Evolutionary conservation across 2,888 invertebrate species (phyloP).

Genomic region (Arctia plantaginis): DNA sequence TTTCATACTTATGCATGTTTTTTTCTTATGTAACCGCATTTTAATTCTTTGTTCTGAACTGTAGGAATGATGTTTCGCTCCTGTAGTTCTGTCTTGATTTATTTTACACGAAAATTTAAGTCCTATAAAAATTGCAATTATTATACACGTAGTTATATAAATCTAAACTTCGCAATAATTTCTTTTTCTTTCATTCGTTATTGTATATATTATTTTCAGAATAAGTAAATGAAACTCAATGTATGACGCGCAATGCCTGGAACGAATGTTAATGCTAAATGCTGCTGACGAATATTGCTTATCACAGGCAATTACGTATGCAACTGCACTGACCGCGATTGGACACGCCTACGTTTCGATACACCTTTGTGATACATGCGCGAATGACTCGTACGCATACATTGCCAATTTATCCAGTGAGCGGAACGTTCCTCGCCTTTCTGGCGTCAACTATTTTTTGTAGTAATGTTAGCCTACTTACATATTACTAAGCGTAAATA

Average conservation of each 20-base stretch:
- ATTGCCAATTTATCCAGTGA: background rate
- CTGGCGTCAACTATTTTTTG: background rate
- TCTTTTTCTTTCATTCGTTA: background rate
- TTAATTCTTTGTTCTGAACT: background rate
- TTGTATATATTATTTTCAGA: background rate
- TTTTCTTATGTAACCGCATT: background rate
- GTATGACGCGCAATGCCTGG: background rate
- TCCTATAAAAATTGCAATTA: background rate
- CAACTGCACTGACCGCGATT: background rate
- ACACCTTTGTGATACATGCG: slow-evolving; percentile 1
- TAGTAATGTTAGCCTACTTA: background rate
- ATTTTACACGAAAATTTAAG: background rate
- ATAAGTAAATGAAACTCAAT: background rate
- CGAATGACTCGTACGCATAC: background rate
- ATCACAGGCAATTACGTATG: background rate
- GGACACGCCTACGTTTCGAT: background rate
- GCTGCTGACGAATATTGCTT: background rate
- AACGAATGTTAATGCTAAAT: background rate
- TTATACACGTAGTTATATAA: background rate
- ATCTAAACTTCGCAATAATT: background rate
- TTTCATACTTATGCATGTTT: background rate
- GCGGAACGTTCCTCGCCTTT: background rate
- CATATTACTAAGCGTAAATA: background rate
- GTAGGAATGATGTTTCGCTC: background rate
- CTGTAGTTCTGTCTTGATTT: background rate